Base-by-base conservation (phyloP, 2,888 invertebrate genomes). In the Gymnocheta viridis region DNA sequence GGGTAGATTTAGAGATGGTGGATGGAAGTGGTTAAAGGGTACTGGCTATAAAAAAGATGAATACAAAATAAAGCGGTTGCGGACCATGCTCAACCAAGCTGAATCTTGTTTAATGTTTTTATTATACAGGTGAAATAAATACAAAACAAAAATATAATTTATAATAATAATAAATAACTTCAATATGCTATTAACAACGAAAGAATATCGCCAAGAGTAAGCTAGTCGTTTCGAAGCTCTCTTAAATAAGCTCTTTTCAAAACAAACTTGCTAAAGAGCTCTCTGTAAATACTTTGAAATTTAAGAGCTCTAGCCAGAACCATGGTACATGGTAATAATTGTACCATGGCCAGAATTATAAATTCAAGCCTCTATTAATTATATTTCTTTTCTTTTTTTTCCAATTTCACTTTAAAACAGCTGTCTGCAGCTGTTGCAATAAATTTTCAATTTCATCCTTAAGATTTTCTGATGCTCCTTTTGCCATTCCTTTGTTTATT, bases 381-480 rank as follows among this genome's bases (percentile, higher is more conserved):
- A 29, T 44, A 1, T 32, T 12, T 17, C 0, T n/a, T 29, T 35
- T 14, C 14, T 41, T 62, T 41, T n/a, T 44, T 54, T 66, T 51
- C n/a, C n/a, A 64, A 41, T 69, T 77, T 77, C 77, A 49, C 49
- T 77, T 77, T 54, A 76, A 56, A 76, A 56, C 76, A 66, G 76
- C 66, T 66, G 76, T 66, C 44, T 12, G 19, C 56, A 41, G 47
- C 51, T 64, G 44, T 67, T 60, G 27, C 35, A 22, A 72, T 66
- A 66, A 72, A 56, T 72, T 72, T 79, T 64, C 54, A 64, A 54
- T 56, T 78, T 70, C 58, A 78, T 78, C 70, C 51, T 70, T 54
- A 62, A 76, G 14, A 19, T 54, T 24, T 47, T 24, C 41, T 54
- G n/a, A 17, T 12, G 24, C 41, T 51, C 3, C 19, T 69, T 56